These are phyloP conservation scores for Pimephales promelas DNA, from an alignment of 2,113 vertebrate genomes.

Conservation along the genomic window DNA sequence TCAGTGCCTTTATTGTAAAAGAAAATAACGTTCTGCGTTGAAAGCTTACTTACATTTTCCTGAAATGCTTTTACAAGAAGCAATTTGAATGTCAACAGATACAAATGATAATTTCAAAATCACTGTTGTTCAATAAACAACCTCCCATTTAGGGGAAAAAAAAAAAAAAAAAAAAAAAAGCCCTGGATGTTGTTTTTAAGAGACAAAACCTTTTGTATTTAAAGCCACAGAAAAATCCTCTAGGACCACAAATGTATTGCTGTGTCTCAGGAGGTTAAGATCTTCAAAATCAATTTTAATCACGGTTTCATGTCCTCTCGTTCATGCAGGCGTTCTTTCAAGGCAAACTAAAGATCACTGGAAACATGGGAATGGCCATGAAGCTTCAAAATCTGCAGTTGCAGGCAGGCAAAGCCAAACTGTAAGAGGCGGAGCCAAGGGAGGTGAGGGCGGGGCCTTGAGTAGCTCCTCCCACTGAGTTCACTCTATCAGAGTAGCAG, in stretches of 20 bases:
- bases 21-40: not conserved
- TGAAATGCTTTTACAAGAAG: not conserved
- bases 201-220: not conserved
- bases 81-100: not conserved
- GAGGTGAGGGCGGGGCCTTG: not conserved
- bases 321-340: constrained; percentile 89
- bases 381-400: constrained; percentile 94
- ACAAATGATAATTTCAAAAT: not conserved
- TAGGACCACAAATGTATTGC: not conserved
- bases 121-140: not conserved
- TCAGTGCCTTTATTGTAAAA: not conserved
- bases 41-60: not conserved
- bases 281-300: not conserved
- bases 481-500: constrained; percentile 3
- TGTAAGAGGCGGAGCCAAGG: constrained; percentile 71
- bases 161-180: not conserved
- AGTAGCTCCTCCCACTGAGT: not conserved
- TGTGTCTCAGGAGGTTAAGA: not conserved
- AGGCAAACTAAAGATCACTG: constrained; percentile 95
- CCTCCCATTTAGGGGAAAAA: not conserved
- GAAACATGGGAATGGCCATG: constrained; percentile 96
- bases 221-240: not conserved
- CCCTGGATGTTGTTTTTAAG: not conserved
- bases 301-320: not conserved
- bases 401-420: constrained; percentile 88